Evolutionary conservation across 2,888 invertebrate species (phyloP).

Genomic region (Harpalus rubripes): DNA sequence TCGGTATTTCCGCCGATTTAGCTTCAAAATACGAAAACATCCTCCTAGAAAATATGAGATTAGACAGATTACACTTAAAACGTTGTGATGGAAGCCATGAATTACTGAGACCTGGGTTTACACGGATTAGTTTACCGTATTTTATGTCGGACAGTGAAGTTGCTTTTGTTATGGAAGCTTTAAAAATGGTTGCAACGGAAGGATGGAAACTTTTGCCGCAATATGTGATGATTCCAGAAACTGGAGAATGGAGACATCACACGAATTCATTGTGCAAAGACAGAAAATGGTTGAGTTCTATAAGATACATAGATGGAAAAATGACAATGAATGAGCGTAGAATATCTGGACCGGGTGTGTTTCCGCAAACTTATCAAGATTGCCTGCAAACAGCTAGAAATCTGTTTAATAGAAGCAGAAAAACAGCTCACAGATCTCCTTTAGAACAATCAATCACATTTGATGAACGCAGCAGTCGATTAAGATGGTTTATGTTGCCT

Average conservation of each 20-base stretch:
- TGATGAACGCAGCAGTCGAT: conserved; percentile 83
- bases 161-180: conserved; percentile 89
- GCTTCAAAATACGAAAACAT: conserved; percentile 87
- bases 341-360: conserved; percentile 85
- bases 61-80: conserved; percentile 61
- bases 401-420: conserved; percentile 87
- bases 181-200: conserved; percentile 92
- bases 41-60: conserved; percentile 81
- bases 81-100: conserved; percentile 79
- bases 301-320: conserved; percentile 84
- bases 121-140: conserved; percentile 90
- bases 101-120: conserved; percentile 91
- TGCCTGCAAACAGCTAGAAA: conserved; percentile 89
- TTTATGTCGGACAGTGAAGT: conserved; percentile 90
- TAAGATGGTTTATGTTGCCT: conserved; percentile 94
- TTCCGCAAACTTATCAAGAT: conserved; percentile 87
- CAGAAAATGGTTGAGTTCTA: conserved; percentile 89
- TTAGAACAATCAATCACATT: conserved; percentile 86
- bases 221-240: conserved; percentile 91
- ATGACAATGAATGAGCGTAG: conserved; percentile 87
- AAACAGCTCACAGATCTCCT: conserved; percentile 86
- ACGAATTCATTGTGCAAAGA: conserved; percentile 89
- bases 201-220: conserved; percentile 94
- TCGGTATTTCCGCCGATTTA: conserved; percentile 89
- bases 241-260: conserved; percentile 94